Conservation (phyloP, 2,888 invertebrate genomes). For the Sycophila texana region DNA sequence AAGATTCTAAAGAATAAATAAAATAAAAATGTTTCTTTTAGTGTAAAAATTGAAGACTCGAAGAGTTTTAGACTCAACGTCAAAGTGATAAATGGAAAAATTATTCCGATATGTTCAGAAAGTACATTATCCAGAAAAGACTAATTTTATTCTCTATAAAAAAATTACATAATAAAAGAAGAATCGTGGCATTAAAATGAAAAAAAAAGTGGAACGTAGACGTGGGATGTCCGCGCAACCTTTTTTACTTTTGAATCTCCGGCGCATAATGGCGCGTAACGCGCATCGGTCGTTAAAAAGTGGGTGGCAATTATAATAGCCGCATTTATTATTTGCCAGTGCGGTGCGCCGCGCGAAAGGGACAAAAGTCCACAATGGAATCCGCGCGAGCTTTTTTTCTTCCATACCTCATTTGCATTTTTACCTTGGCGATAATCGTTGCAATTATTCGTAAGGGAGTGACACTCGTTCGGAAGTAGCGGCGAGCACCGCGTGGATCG, state of each 20-base stretch:
- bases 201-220: not conserved
- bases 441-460: constrained; percentile 41
- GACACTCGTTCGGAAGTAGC: constrained; percentile 20
- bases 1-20: too few relatives aligned
- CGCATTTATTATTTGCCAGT: not conserved
- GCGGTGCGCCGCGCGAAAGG: not conserved
- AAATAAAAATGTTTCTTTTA: too few relatives aligned
- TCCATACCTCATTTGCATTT: constrained; percentile 42
- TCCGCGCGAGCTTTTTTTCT: not conserved
- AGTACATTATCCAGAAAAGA: too few relatives aligned
- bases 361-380: constrained; percentile 1
- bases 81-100: too few relatives aligned
- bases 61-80: too few relatives aligned
- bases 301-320: constrained; percentile 8
- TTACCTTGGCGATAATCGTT: constrained; percentile 42
- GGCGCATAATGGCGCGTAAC: constrained; percentile 31
- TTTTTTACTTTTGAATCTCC: constrained; percentile 30
- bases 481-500: not conserved
- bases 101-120: too few relatives aligned
- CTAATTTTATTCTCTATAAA: too few relatives aligned
- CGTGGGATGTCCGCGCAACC: not conserved
- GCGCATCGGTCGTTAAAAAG: constrained; percentile 24
- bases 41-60: too few relatives aligned
- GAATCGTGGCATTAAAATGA: too few relatives aligned
- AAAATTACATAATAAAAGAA: too few relatives aligned